Conservation (phyloP, 1,140 invertebrate species). For the Meloidogyne floridensis region DNA sequence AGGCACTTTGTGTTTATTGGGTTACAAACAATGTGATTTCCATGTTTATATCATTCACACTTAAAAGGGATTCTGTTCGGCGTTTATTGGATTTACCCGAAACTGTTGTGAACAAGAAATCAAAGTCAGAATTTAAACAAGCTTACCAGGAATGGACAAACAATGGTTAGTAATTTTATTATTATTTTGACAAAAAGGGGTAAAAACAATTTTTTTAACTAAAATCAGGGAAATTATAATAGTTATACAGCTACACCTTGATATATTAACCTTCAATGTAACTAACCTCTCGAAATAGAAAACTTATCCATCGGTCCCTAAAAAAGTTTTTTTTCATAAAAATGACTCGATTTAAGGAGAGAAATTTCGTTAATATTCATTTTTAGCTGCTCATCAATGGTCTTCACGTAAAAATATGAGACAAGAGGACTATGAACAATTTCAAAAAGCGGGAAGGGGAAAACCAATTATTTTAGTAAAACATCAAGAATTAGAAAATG, state of each 20-base stretch:
- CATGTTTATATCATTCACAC: slow-evolving; percentile 75
- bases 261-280: no score
- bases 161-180: background rate
- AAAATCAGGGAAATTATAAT: no score
- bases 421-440: background rate
- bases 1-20: slow-evolving; percentile 89
- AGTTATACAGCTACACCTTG: no score
- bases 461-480: background rate
- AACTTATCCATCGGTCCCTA: no score
- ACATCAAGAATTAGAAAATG: background rate
- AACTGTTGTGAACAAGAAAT: background rate
- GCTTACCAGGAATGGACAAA: background rate
- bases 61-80: background rate
- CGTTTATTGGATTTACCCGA: background rate
- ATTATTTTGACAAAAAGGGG: background rate
- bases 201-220: no score
- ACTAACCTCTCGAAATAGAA: no score
- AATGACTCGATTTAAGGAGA: no score
- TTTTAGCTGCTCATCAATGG: background rate
- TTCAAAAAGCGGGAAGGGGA: background rate
- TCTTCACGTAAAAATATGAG: slow-evolving; percentile 6
- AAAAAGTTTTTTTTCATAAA: no score
- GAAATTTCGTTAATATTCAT: background rate
- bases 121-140: background rate
- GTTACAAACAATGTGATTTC: slow-evolving; percentile 84